Evolutionary conservation across 2,797 vertebrate genomes (phyloP).

Genomic region (Channallabes apus): DNA sequence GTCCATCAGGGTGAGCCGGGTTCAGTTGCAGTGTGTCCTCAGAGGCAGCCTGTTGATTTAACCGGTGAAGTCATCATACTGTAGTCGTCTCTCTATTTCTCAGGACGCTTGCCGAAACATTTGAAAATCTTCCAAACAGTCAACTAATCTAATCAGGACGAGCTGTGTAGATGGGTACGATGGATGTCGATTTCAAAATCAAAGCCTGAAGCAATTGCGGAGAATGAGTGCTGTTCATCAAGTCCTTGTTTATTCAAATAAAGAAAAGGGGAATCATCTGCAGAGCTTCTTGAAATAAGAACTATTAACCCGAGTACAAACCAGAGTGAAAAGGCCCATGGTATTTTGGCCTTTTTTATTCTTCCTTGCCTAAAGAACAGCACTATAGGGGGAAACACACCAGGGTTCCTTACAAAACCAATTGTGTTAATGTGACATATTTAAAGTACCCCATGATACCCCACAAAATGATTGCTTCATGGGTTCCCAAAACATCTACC

Average conservation of each 20-base stretch:
- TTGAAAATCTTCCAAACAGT: not conserved
- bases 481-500: not conserved
- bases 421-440: not conserved
- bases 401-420: not conserved
- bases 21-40: slow-evolving; percentile 24
- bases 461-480: not conserved
- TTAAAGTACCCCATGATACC: not conserved
- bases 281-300: not conserved
- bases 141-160: not conserved
- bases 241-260: slow-evolving; percentile 7
- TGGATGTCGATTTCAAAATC: not conserved
- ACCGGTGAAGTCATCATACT: not conserved
- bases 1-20: not conserved
- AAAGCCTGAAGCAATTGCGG: not conserved
- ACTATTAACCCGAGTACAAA: not conserved
- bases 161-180: not conserved
- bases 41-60: slow-evolving; percentile 37
- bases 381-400: not conserved
- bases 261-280: not conserved
- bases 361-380: not conserved
- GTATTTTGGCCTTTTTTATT: not conserved
- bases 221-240: not conserved
- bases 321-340: too few relatives aligned
- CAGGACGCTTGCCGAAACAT: not conserved
- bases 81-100: not conserved